Evolutionary conservation across 2,888 invertebrate genomes (phyloP), one percentile per base, ranked within the genome.

Genomic region (Dexiosoma caninum): DNA sequence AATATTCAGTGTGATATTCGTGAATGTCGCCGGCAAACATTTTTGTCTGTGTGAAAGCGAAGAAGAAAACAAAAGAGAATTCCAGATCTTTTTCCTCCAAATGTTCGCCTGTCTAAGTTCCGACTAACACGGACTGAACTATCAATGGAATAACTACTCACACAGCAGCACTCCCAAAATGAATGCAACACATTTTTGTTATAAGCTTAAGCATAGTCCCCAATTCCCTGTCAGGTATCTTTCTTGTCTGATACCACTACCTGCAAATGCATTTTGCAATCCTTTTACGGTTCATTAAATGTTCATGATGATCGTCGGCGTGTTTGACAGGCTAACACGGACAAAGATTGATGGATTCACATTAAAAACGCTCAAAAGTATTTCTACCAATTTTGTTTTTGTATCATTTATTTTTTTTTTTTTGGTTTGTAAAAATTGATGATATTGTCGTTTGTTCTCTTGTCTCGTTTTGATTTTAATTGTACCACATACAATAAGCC

Each of bases 301-400:
- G 85, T 86, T 86, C 86, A 86, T 87, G 87, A 88, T 88, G 87
- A n/a, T n/a, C n/a, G 86, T 85, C 85, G 85, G 85, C 87, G 85
- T 87, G 87, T 87, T 87, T 88, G 88, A 88, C 88, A 87, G 86
- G 85, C 87, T 83, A 83, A 84, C 83, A 82, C 82, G 85, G 85
- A 85, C 87, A 83, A 86, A 86, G 88, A 88, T 88, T 88, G 88
- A 88, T 88, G 87, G 87, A 86, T 87, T 84, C 87, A 86, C 86
- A 86, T 87, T 87, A 85, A 85, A 81, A 84, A 80, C 82, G 78
- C 82, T 81, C 75, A 76, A 66, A 57, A 72, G 14, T 42, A 72
- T 53, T 42, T 69, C 77, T 70, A 19, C 1, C 71, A 59, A 37
- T 40, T 66, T 42, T 57, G 40, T 71, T 35, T 8, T 9, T 32